Percentiles rank a stretch among this genome's conserved stretches.
phyloP scores from a whole-genome alignment of 2,797 vertebrate genomes.

The Melanotaenia boesemani region DNA sequence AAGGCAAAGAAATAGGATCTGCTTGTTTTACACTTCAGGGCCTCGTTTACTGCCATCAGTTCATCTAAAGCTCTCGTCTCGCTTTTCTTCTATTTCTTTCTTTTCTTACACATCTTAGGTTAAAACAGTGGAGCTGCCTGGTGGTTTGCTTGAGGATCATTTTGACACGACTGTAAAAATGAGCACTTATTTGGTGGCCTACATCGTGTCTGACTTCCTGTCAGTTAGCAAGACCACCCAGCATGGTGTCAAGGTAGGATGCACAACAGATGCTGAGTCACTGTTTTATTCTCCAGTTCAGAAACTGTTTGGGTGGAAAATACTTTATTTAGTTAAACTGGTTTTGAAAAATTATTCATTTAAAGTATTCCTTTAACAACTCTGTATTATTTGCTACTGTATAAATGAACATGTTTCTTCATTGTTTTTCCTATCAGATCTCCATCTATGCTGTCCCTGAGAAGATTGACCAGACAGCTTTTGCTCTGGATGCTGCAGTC shows the following conservation, averaged over 20 bases:
- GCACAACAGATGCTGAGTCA: too few species aligned
- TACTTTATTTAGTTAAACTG: not conserved
- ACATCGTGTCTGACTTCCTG: slow-evolving; percentile 92
- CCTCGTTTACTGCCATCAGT: not conserved
- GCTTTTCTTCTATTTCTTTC: slow-evolving; percentile 14
- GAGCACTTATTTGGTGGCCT: slow-evolving; percentile 95
- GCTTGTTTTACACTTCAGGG: not conserved
- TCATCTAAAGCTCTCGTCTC: not conserved
- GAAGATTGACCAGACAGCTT: slow-evolving; percentile 89
- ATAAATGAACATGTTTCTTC: not conserved
- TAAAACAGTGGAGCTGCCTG: slow-evolving; percentile 82
- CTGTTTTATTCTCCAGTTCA: too few species aligned
- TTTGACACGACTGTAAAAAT: slow-evolving; percentile 92
- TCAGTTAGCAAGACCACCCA: slow-evolving; percentile 89
- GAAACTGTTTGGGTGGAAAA: not conserved
- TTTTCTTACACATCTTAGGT: slow-evolving; percentile 71
- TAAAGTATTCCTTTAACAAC: not conserved
- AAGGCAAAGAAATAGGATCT: not conserved
- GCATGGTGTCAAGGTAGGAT: slow-evolving; percentile 88
- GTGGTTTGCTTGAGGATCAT: slow-evolving; percentile 89
- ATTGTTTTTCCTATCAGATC: slow-evolving; percentile 78
- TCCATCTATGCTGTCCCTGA: slow-evolving; percentile 89
- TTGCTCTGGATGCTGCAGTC: slow-evolving; percentile 89
- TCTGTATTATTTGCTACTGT: not conserved
- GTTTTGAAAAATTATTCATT: not conserved